A percentile compares a stretch with the other conserved stretches of the same genome.
These are phyloP conservation scores for Paramormyrops kingsleyae DNA, from an alignment of 2,113 vertebrate species.

Conservation along the genomic window DNA sequence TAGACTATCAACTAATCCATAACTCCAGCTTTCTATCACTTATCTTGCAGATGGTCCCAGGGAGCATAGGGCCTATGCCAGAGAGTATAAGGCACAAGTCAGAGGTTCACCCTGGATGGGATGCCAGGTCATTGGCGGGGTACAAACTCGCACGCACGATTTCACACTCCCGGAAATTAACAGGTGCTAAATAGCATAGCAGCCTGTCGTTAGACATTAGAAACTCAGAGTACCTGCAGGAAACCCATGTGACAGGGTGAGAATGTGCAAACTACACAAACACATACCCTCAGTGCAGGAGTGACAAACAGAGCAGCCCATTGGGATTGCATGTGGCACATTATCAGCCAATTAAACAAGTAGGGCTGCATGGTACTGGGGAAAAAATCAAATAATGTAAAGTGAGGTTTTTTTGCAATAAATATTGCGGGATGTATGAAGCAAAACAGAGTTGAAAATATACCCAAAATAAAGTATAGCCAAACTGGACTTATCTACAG, in stretches of 20 bases:
- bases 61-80: not conserved
- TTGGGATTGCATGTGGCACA: not conserved
- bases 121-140: not conserved
- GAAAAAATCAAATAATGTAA: too few species aligned
- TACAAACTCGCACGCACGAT: not conserved
- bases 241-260: not conserved
- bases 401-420: too few species aligned
- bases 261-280: not conserved
- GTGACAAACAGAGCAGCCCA: not conserved
- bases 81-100: not conserved
- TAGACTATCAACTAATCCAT: not conserved
- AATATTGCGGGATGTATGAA: too few species aligned
- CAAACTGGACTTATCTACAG: too few species aligned
- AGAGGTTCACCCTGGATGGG: not conserved
- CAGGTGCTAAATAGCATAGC: not conserved
- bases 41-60: not conserved
- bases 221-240: not conserved
- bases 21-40: not conserved
- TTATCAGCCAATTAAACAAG: not conserved
- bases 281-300: not conserved
- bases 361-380: too few species aligned
- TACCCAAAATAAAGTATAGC: too few species aligned
- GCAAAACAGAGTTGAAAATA: too few species aligned
- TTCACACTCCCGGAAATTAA: not conserved
- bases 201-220: not conserved